Conservation (phyloP, 37 sponge, comb jelly and placozoan species). For the Amphimedon queenslandica region DNA sequence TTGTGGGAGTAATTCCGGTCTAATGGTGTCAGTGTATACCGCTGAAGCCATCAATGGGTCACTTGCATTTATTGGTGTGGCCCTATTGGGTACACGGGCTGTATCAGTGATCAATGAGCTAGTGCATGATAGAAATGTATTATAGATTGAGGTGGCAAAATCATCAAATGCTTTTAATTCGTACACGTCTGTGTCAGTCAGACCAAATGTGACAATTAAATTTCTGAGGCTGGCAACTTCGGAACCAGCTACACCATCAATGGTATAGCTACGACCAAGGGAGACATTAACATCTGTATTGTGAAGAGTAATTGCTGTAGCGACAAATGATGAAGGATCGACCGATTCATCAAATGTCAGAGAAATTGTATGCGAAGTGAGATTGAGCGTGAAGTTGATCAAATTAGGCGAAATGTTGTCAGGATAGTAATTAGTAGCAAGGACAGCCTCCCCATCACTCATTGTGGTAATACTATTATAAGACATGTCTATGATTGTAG, state of each 20-base stretch:
- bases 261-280: constrained; percentile 41
- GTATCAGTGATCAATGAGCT: constrained; percentile 45
- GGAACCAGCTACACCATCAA: constrained; percentile 41
- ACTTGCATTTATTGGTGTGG: constrained; percentile 14
- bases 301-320: constrained; percentile 59
- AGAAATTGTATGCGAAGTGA: constrained; percentile 41
- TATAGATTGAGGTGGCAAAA: constrained; percentile 48
- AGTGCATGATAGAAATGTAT: constrained; percentile 52
- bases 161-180: constrained; percentile 69
- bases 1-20: constrained; percentile 10
- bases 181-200: constrained; percentile 32
- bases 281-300: constrained; percentile 19
- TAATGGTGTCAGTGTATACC: constrained; percentile 22
- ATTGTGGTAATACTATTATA: constrained; percentile 45
- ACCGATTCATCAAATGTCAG: constrained; percentile 85
- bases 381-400: constrained; percentile 36
- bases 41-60: constrained; percentile 27
- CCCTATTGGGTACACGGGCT: neutral
- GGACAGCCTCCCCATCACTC: constrained; percentile 16
- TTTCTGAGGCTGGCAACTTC: constrained; percentile 12
- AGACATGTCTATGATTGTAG: constrained; percentile 75
- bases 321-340: constrained; percentile 33
- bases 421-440: constrained; percentile 13
- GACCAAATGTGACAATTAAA: constrained; percentile 31
- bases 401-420: constrained; percentile 62